phyloP scores from a whole-genome alignment of 1,140 invertebrate species.

The Steinernema khuongi region DNA sequence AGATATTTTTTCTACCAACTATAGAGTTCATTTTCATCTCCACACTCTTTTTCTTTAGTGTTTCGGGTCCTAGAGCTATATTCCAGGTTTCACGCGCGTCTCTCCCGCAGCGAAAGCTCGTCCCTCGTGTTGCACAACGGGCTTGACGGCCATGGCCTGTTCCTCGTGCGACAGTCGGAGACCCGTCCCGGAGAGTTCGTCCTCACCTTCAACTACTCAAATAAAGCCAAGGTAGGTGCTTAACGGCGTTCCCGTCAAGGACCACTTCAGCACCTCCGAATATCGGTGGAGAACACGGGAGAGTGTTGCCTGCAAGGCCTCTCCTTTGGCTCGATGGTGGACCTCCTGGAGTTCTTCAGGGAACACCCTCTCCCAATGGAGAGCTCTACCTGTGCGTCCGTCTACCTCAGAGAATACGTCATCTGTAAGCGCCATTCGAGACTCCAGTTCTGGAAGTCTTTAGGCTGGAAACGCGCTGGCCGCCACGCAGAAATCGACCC shows the following conservation, averaged over 20 bases:
- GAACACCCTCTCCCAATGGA: background rate
- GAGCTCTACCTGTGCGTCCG: background rate
- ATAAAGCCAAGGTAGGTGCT: background rate
- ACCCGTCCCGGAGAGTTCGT: background rate
- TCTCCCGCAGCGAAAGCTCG: background rate
- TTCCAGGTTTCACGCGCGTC: background rate
- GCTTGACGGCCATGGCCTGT: background rate
- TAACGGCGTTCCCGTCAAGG: background rate
- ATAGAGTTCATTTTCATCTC: too few relatives aligned
- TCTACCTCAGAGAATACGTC: background rate
- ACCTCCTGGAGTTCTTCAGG: background rate
- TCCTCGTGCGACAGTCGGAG: background rate
- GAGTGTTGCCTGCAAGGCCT: conserved; percentile 1
- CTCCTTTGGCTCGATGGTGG: background rate
- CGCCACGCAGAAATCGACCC: background rate
- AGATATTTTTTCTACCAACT: too few relatives aligned
- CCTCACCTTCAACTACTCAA: conserved; percentile 7
- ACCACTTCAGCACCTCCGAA: background rate
- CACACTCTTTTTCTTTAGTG: too few relatives aligned
- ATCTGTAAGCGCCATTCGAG: background rate
- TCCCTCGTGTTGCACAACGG: background rate
- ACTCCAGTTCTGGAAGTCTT: background rate
- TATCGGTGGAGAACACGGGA: background rate
- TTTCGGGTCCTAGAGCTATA: too few relatives aligned
- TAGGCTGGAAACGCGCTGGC: conserved; percentile 9